Conservation (phyloP, 1,140 invertebrate genomes). For the Diuraphis noxia region DNA sequence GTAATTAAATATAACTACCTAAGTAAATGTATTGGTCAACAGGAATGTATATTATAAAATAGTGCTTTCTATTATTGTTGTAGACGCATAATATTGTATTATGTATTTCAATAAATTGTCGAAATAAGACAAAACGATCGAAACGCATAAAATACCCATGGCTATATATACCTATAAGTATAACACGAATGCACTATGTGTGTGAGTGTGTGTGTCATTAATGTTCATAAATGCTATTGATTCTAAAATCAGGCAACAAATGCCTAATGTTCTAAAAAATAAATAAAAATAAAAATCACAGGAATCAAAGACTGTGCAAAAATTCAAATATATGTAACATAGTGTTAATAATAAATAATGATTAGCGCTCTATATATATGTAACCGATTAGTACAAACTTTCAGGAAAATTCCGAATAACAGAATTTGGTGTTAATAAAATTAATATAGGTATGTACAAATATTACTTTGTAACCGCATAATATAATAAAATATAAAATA, state of each 20-base stretch:
- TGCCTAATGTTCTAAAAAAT: not conserved
- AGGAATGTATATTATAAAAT: not conserved
- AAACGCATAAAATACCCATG: not conserved
- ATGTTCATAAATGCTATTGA: constrained; percentile 13
- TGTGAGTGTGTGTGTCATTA: not conserved
- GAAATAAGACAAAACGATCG: not conserved
- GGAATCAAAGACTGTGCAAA: constrained; percentile 53
- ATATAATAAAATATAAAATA: constrained; percentile 47
- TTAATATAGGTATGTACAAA: constrained; percentile 51
- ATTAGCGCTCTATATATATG: constrained; percentile 44
- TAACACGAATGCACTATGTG: not conserved
- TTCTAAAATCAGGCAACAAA: constrained; percentile 29
- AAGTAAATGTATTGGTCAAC: not conserved
- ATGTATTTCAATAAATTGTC: not conserved
- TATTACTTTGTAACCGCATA: constrained; percentile 51
- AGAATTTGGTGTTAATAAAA: constrained; percentile 51
- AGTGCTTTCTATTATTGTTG: not conserved
- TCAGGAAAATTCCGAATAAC: constrained; percentile 47
- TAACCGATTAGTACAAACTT: constrained; percentile 51
- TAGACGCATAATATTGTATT: not conserved
- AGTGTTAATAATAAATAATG: constrained; percentile 48
- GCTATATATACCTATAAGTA: not conserved
- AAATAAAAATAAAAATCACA: constrained; percentile 29
- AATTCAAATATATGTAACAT: constrained; percentile 30
- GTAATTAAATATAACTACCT: not conserved